These are phyloP conservation scores for Plumapathes pennacea DNA, from an alignment of 92 coral and sea anemone genomes.

Conservation along the genomic window DNA sequence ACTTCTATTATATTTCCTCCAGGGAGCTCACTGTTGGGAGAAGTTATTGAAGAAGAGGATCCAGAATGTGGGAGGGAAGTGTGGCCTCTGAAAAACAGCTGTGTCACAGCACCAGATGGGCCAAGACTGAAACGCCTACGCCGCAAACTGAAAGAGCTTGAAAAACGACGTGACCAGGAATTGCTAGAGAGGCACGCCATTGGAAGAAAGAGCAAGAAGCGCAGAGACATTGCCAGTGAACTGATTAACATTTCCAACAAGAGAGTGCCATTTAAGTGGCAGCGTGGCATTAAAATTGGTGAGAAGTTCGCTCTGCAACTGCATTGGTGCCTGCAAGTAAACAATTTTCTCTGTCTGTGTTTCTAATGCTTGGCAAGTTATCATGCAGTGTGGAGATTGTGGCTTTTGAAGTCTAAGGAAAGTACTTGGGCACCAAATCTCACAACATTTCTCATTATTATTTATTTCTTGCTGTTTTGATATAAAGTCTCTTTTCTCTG, in stretches of 20 bases:
- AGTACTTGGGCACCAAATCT: too few relatives aligned
- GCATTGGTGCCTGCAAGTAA: too few relatives aligned
- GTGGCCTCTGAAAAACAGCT: conserved; percentile 42
- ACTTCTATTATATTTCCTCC: too few relatives aligned
- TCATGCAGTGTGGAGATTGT: too few relatives aligned
- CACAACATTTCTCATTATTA: too few relatives aligned
- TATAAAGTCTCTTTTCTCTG: not conserved
- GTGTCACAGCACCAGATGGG: conserved; percentile 36
- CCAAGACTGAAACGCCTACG: conserved; percentile 70
- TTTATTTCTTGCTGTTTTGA: too few relatives aligned
- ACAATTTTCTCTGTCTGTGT: too few relatives aligned
- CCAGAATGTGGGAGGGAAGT: conserved; percentile 4
- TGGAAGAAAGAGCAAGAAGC: conserved; percentile 80
- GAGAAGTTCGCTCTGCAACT: too few relatives aligned
- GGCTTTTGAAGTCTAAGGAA: too few relatives aligned
- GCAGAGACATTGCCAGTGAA: conserved; percentile 89
- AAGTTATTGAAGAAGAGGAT: conserved; percentile 28
- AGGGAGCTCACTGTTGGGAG: conserved; percentile 17
- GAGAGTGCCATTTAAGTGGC: conserved; percentile 99
- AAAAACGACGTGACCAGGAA: conserved; percentile 43
- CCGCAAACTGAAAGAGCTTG: conserved; percentile 60
- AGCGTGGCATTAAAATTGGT: conserved; percentile 97
- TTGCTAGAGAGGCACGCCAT: conserved; percentile 68
- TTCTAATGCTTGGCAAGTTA: not conserved
- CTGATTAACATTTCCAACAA: conserved; percentile 83